Conservation (phyloP, 2,888 invertebrate genomes). For the Pseudoips prasinana region DNA sequence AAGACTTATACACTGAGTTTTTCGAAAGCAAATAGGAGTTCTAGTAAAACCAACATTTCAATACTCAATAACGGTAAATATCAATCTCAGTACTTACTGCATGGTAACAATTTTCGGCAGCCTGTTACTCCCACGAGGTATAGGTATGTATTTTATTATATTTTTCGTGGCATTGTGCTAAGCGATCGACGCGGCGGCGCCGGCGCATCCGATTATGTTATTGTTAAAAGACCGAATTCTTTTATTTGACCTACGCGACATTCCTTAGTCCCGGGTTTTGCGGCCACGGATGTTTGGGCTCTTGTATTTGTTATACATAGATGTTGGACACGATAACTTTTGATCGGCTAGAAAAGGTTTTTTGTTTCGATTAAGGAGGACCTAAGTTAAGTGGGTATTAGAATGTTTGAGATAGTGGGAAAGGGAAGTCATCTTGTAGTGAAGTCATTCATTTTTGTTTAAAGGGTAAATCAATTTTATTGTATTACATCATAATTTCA, state of each 20-base stretch:
- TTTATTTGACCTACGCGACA: constrained; percentile 75
- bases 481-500: no score
- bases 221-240: constrained; percentile 70
- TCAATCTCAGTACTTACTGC: no score
- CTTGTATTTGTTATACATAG: constrained; percentile 44
- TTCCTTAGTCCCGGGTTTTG: constrained; percentile 61
- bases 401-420: constrained; percentile 9
- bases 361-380: constrained; percentile 21
- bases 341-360: constrained; percentile 27
- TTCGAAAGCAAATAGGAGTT: no score
- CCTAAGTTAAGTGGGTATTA: constrained; percentile 22
- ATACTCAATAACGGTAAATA: no score
- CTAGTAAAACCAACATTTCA: no score
- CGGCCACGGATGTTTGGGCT: constrained; percentile 51
- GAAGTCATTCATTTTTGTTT: no score
- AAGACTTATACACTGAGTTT: no score
- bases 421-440: neutral
- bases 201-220: constrained; percentile 74
- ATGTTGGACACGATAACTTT: constrained; percentile 38
- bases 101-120: no score
- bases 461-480: no score
- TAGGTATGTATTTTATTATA: constrained; percentile 59
- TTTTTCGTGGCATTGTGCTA: constrained; percentile 50
- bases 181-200: constrained; percentile 69
- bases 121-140: no score